Percentiles rank a stretch among this genome's conserved stretches.
Evolutionary conservation across 1,140 invertebrate species (phyloP).

Genomic region (Xylocopa sonorina): DNA sequence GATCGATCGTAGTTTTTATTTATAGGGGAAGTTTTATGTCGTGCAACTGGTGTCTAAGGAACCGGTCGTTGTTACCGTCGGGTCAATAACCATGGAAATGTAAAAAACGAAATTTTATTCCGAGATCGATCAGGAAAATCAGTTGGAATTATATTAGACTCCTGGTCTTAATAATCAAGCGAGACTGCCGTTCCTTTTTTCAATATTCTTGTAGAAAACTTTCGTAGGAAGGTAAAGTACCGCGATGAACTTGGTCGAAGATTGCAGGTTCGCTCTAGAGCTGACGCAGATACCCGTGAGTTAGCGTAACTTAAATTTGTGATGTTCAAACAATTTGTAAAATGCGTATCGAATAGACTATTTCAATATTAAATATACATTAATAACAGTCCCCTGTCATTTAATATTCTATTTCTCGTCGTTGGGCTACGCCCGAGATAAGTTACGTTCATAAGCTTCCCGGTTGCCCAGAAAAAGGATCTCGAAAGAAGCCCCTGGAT

Average conservation of each 20-base stretch:
- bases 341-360: neutral
- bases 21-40: slow-evolving; percentile 27
- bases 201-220: neutral
- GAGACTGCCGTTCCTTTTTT: neutral
- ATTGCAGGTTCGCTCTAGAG: neutral
- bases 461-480: neutral
- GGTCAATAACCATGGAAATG: slow-evolving; percentile 29
- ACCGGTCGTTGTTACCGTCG: slow-evolving; percentile 18
- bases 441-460: neutral
- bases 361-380: neutral
- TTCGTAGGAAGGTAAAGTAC: neutral
- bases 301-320: neutral
- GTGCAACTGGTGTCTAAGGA: slow-evolving; percentile 40
- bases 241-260: neutral
- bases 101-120: neutral
- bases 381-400: too few species aligned
- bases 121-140: too few species aligned
- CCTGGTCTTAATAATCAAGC: neutral
- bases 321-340: neutral
- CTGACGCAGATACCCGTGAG: neutral
- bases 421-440: too few species aligned
- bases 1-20: slow-evolving; percentile 44
- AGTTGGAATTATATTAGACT: too few species aligned
- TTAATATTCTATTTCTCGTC: too few species aligned
- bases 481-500: neutral